Conservation (phyloP, 2,113 vertebrate genomes). For the Malurus cyaneus region DNA sequence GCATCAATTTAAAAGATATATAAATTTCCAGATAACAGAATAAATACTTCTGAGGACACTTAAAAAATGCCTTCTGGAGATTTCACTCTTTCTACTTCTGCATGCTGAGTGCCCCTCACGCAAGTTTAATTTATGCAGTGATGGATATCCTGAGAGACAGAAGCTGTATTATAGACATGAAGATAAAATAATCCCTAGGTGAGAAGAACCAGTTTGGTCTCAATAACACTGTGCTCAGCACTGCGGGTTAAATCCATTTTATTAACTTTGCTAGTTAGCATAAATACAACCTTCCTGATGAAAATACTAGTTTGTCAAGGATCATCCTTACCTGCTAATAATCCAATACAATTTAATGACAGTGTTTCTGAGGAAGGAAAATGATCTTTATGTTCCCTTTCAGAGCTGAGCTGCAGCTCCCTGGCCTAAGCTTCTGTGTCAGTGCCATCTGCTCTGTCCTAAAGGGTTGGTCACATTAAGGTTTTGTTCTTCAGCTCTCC, state of each 20-base stretch:
- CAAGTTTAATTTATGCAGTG: conserved; percentile 32
- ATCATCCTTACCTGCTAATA: not conserved
- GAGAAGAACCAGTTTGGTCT: not conserved
- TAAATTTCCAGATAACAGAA: not conserved
- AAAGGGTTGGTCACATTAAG: not conserved
- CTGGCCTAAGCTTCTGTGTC: not conserved
- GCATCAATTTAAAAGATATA: not conserved
- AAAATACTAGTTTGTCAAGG: conserved; percentile 10
- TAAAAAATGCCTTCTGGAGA: not conserved
- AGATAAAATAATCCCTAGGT: conserved; percentile 37
- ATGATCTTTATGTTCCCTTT: not conserved
- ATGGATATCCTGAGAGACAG: conserved; percentile 25
- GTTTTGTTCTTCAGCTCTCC: not conserved
- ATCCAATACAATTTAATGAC: not conserved
- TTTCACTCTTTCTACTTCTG: not conserved
- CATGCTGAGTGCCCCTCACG: not conserved
- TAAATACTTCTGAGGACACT: not conserved
- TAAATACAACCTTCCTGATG: not conserved
- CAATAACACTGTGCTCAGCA: not conserved
- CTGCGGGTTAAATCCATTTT: conserved; percentile 6
- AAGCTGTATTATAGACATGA: not conserved
- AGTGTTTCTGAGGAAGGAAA: not conserved
- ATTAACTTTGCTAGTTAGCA: conserved; percentile 2
- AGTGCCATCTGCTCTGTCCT: not conserved
- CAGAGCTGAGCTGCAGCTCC: not conserved